Evolutionary conservation across 2,888 invertebrate genomes (phyloP).

Genomic region (Cheilosia urbana): DNA sequence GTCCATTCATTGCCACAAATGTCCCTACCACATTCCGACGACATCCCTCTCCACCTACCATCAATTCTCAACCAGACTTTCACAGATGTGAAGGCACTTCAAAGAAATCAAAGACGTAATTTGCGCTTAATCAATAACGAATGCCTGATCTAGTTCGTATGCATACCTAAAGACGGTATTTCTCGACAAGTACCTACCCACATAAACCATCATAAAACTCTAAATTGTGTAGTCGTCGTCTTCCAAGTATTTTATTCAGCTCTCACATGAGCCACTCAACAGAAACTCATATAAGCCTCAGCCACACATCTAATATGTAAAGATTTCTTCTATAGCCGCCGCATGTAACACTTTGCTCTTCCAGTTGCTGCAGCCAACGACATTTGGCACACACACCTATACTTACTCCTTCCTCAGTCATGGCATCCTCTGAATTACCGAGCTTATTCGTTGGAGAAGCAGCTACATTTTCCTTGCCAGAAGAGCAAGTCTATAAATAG

Average conservation of each 20-base stretch:
- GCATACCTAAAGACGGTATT: too few relatives aligned
- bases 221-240: background rate
- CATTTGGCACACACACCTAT: background rate
- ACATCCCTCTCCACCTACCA: too few relatives aligned
- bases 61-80: too few relatives aligned
- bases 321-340: background rate
- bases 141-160: too few relatives aligned
- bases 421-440: background rate
- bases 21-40: too few relatives aligned
- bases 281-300: background rate
- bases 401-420: background rate
- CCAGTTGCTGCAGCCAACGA: slow-evolving; percentile 8
- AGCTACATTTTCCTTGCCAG: background rate
- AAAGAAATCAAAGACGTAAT: too few relatives aligned
- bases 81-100: too few relatives aligned
- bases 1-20: too few relatives aligned
- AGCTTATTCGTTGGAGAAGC: background rate
- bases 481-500: background rate
- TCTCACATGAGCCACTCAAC: background rate
- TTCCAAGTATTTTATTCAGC: background rate
- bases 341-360: background rate
- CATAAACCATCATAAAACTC: too few relatives aligned
- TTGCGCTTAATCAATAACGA: too few relatives aligned
- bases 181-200: too few relatives aligned
- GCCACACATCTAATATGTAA: background rate